These are phyloP conservation scores for Daktulosphaira vitifoliae DNA, from an alignment of 1,140 invertebrate species.

Conservation along the genomic window DNA sequence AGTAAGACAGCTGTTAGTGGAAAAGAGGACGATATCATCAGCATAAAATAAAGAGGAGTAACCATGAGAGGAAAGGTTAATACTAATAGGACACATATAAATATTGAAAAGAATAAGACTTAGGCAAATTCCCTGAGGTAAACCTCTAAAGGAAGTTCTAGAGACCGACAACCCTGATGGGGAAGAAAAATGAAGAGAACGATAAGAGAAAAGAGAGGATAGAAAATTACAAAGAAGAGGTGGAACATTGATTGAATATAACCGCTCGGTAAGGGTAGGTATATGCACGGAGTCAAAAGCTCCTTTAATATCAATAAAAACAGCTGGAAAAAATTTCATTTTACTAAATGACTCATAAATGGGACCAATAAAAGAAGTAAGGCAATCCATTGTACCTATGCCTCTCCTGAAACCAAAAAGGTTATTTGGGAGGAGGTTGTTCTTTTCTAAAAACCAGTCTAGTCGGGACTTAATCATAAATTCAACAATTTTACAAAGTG, in stretches of 20 bases:
- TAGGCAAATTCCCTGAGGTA: neutral
- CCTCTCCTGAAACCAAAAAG: neutral
- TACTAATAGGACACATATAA: conserved; percentile 3
- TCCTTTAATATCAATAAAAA: no score
- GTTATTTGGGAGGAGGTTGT: neutral
- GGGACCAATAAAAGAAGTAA: no score
- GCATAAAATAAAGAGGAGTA: neutral
- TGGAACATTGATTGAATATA: no score
- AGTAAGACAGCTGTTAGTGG: neutral
- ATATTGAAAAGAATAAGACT: neutral
- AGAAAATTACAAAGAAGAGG: no score
- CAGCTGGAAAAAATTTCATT: no score
- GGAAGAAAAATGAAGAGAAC: no score
- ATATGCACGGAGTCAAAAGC: no score
- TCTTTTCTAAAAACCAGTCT: neutral
- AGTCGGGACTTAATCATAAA: neutral
- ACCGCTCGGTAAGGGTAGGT: no score
- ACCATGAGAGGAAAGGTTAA: neutral
- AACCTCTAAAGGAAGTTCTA: neutral
- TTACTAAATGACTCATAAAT: no score
- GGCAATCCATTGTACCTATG: no score
- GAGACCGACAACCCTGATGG: neutral
- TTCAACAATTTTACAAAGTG: conserved; percentile 3
- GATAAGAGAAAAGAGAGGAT: no score
- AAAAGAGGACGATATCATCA: neutral